Conservation (phyloP, 2,113 vertebrate species). For the Pica pica region DNA sequence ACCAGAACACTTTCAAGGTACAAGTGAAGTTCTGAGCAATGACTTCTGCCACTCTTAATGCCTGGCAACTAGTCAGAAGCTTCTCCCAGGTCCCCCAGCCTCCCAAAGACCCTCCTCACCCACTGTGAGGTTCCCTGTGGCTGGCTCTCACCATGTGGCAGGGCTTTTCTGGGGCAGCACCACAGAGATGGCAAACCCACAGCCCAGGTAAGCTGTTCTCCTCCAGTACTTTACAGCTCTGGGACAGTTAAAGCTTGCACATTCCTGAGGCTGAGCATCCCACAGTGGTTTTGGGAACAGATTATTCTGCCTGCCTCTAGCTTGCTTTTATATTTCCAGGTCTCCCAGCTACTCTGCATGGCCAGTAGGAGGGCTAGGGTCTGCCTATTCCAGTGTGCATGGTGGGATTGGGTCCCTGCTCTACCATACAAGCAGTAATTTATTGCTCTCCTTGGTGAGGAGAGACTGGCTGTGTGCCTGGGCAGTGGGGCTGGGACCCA, state of each 20-base stretch:
- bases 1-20: background rate
- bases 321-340: background rate
- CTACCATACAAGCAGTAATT: background rate
- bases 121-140: background rate
- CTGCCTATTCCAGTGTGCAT: background rate
- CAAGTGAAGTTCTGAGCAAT: background rate
- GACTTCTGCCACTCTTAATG: background rate
- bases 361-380: background rate
- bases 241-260: background rate
- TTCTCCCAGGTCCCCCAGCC: background rate
- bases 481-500: background rate
- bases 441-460: background rate
- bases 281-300: background rate
- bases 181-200: accelerated
- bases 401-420: background rate
- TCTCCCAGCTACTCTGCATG: background rate
- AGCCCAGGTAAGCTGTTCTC: background rate
- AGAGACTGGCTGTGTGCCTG: background rate
- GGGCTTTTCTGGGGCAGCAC: background rate
- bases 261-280: background rate
- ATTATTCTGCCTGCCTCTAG: background rate
- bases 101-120: background rate
- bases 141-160: background rate
- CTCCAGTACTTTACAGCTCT: background rate
- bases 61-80: background rate